Percentiles rank a stretch among this genome's conserved stretches.
Conservation (phyloP, 2,113 vertebrate species). For the Numenius arquata region DNA sequence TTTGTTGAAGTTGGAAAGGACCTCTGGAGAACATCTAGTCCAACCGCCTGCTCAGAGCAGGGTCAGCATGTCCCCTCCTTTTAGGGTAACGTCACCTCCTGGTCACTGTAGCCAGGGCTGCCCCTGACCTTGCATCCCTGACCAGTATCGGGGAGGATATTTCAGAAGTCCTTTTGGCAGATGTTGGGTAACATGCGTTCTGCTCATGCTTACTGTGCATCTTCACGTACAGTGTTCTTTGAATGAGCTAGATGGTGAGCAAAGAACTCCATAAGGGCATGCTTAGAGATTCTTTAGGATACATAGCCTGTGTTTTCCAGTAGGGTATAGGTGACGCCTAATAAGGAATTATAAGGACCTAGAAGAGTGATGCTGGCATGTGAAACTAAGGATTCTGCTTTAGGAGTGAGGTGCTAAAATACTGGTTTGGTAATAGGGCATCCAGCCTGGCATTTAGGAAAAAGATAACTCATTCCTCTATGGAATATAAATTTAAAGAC, state of each 20-base stretch:
- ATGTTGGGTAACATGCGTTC: not conserved
- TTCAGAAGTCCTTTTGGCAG: not conserved
- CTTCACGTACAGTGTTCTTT: rapidly evolving
- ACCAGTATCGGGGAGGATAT: not conserved
- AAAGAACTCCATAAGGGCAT: not conserved
- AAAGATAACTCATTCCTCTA: no score
- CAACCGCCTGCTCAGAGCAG: not conserved
- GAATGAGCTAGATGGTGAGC: not conserved
- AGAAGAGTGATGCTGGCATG: not conserved
- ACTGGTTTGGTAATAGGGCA: not conserved
- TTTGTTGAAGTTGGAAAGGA: not conserved
- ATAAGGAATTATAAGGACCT: not conserved
- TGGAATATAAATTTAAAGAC: no score
- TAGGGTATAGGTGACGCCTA: not conserved
- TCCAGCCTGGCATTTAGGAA: not conserved
- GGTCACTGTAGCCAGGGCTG: not conserved
- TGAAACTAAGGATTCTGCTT: not conserved
- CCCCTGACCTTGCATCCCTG: not conserved
- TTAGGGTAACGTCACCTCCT: not conserved
- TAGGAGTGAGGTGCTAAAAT: not conserved
- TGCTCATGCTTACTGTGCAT: not conserved
- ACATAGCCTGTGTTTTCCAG: not conserved
- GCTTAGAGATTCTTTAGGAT: not conserved
- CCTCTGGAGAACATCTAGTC: not conserved
- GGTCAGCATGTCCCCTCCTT: not conserved